phyloP scores from a whole-genome alignment of 1,140 invertebrate species.

The Aporrectodea caliginosa region DNA sequence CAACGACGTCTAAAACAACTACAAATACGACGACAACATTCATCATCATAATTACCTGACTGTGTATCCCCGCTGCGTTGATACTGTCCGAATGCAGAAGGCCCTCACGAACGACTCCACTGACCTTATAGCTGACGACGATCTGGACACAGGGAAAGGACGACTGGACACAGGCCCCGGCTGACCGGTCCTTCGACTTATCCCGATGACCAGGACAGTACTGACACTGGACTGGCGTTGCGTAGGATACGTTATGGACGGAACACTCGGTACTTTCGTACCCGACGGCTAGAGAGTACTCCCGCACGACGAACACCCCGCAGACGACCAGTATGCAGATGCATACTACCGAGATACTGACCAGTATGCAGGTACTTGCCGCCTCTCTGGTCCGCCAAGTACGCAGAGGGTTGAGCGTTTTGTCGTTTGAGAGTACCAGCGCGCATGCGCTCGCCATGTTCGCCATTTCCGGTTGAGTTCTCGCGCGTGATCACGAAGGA shows the following conservation, averaged over 20 bases:
- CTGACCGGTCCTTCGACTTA: slow-evolving; percentile 13
- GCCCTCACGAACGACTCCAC: slow-evolving; percentile 10
- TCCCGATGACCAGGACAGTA: slow-evolving; percentile 20
- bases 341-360: slow-evolving; percentile 25
- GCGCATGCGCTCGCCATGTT: slow-evolving; percentile 25
- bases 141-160: slow-evolving; percentile 26
- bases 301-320: slow-evolving; percentile 29
- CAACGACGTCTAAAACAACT: neutral
- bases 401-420: slow-evolving; percentile 3
- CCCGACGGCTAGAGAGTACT: slow-evolving; percentile 22
- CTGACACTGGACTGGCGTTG: slow-evolving; percentile 15
- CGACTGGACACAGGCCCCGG: slow-evolving; percentile 17
- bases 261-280: slow-evolving; percentile 21
- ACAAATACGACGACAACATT: neutral
- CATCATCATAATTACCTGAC: slow-evolving; percentile 18
- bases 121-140: slow-evolving; percentile 23
- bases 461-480: slow-evolving; percentile 5
- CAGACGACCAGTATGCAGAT: slow-evolving; percentile 33
- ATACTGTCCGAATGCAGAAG: slow-evolving; percentile 28
- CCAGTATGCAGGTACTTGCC: slow-evolving; percentile 29
- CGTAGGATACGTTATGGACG: slow-evolving; percentile 27
- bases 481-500: too few species aligned
- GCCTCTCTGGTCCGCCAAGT: slow-evolving; percentile 11
- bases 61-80: slow-evolving; percentile 5
- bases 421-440: slow-evolving; percentile 9